A percentile compares a stretch with the other conserved stretches of the same genome.
Conservation (phyloP, 2,113 vertebrate species). For the Corvus hawaiiensis region DNA sequence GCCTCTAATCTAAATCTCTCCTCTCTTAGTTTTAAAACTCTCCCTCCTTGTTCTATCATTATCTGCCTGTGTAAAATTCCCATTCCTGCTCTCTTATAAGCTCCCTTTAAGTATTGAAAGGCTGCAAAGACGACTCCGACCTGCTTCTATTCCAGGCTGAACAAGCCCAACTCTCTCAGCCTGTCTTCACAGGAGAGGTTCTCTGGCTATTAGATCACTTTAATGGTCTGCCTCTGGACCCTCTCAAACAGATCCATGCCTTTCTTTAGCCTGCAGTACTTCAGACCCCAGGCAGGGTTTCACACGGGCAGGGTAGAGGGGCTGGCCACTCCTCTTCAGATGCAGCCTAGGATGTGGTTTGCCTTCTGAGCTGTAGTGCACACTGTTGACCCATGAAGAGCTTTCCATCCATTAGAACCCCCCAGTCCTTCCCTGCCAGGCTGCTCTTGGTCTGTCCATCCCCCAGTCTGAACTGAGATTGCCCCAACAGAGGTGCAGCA, state of each 20-base stretch:
- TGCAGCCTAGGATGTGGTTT: background rate
- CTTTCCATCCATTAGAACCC: background rate
- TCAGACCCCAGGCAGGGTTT: background rate
- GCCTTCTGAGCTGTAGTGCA: background rate
- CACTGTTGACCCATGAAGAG: background rate
- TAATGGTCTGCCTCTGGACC: background rate
- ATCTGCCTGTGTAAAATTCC: background rate
- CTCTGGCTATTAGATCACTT: background rate
- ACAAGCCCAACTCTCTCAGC: background rate
- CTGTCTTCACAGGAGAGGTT: background rate
- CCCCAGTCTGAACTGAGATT: background rate
- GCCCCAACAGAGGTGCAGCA: background rate
- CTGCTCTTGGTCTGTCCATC: rapidly evolving
- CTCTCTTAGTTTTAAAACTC: background rate
- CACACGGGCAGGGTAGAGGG: background rate
- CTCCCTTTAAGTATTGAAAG: background rate
- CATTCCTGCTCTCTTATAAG: too few relatives aligned
- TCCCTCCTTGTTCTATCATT: background rate
- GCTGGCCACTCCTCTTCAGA: background rate
- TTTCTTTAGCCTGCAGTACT: background rate
- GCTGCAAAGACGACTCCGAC: rapidly evolving
- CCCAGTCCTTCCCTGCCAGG: background rate
- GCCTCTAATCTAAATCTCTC: background rate
- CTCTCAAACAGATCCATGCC: rapidly evolving
- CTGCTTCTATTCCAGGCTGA: background rate